phyloP scores from a whole-genome alignment of 2,888 invertebrate genomes.

The Microchrysa polita region DNA sequence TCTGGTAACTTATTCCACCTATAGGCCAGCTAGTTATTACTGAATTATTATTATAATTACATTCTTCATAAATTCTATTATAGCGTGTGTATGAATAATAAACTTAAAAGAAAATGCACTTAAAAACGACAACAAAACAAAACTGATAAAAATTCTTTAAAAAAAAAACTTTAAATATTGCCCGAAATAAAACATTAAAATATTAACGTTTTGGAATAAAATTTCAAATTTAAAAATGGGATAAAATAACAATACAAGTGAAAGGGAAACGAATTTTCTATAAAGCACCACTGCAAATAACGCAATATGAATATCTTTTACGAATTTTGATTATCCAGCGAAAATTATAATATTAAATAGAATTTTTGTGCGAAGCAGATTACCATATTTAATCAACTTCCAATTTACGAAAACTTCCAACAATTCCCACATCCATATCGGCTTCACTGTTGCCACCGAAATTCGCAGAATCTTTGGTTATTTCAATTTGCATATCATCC shows the following conservation, averaged over 20 bases:
- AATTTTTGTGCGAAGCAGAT: no score
- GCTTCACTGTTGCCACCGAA: conserved; percentile 71
- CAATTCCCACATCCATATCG: conserved; percentile 76
- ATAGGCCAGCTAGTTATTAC: conserved; percentile 45
- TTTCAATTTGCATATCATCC: conserved; percentile 80
- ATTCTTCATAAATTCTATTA: not conserved
- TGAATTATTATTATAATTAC: conserved; percentile 6
- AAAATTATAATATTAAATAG: no score
- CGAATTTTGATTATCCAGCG: no score
- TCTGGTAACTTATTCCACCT: conserved; percentile 52
- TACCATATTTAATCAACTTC: conserved; percentile 74
- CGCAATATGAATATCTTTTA: conserved; percentile 26
- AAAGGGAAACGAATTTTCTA: not conserved
- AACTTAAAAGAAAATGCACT: no score
- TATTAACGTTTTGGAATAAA: no score
- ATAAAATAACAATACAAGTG: not conserved
- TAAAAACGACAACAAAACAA: no score
- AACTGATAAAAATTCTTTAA: no score
- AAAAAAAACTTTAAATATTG: no score
- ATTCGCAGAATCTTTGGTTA: conserved; percentile 67
- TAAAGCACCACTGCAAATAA: conserved; percentile 39
- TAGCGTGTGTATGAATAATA: no score
- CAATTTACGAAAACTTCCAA: conserved; percentile 85
- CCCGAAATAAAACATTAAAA: no score
- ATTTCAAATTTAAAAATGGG: no score